Base-by-base conservation (phyloP, 2,113 vertebrate genomes). In the Saguinus midas region DNA sequence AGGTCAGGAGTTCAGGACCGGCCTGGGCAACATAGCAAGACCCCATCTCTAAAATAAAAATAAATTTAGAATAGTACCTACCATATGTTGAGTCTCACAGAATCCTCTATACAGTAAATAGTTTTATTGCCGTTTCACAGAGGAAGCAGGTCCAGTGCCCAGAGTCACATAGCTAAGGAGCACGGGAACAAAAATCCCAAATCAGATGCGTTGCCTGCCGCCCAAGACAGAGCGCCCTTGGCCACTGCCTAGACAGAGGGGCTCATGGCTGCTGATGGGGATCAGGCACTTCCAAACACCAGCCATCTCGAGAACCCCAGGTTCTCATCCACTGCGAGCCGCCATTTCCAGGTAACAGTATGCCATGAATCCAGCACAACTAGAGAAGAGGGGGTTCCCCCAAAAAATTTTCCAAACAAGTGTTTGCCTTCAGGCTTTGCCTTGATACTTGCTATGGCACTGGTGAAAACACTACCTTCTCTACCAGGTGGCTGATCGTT, bases 201-300 rank as follows among this genome's bases (percentile, higher is more conserved):
- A 81, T 32, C 61, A 50, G 29, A 35, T 1, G 20, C 17, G 10
- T 6, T 4, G 7, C 20, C 55, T 78, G 40, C 50, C 5, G 0
- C 43, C 37, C 32, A 88, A 14, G 37, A 16, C 23, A 79, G 48
- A 29, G 21, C 32, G 7, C 18, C 43, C 78, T 61, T 43, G 48
- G 43, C 50, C 32, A 75, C 87, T 40, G 27, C 27, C 48, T 6
- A 27, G 61, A 68, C 17, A 29, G 25, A 1, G 20, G 23, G 14
- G 7, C 0, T 0, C 45, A 12, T 8, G n/a, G 48, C 50, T n/a
- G 37, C 50, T 32, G 37, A 29, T 4, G 1, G 80, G 10, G 23
- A 68, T 11, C 12, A 82, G 66, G 57, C 58, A 40, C 25, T 16
- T 10, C 23, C 70, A 18, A 48, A 76, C 68, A 48, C 35, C 20